Percentiles rank a stretch among this genome's conserved stretches.
Evolutionary conservation across 2,888 invertebrate genomes (phyloP).

Genomic region (Helicoverpa assulta): DNA sequence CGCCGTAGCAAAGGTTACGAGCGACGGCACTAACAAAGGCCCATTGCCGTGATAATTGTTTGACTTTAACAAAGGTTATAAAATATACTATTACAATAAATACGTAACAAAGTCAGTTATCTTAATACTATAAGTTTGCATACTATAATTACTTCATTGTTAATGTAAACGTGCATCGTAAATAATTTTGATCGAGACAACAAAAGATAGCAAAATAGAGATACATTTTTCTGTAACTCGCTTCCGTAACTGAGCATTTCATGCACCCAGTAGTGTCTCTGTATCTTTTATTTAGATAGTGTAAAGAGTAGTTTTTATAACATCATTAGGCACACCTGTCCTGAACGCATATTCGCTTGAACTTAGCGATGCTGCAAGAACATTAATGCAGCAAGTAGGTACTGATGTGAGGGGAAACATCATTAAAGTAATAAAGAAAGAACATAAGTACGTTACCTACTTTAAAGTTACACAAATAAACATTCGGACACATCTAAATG

Average conservation of each 20-base stretch:
- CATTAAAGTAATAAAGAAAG: constrained; percentile 42
- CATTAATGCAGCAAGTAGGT: constrained; percentile 18
- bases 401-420: constrained; percentile 20
- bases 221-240: neutral
- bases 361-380: constrained; percentile 7
- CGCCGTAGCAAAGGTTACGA: constrained; percentile 27
- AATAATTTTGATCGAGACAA: too few relatives aligned
- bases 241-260: neutral
- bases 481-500: constrained; percentile 22
- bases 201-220: too few relatives aligned
- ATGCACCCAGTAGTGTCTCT: neutral
- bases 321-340: constrained; percentile 7
- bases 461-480: constrained; percentile 12
- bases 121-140: too few relatives aligned
- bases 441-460: neutral
- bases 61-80: constrained; percentile 22
- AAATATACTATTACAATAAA: neutral
- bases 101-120: neutral
- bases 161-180: too few relatives aligned
- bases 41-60: constrained; percentile 24
- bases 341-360: constrained; percentile 16
- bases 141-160: neutral
- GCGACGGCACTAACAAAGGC: constrained; percentile 15
- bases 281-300: constrained; percentile 4
- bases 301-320: constrained; percentile 18